Evolutionary conservation across 2,113 vertebrate genomes (phyloP).

Genomic region (Onychostoma macrolepis): DNA sequence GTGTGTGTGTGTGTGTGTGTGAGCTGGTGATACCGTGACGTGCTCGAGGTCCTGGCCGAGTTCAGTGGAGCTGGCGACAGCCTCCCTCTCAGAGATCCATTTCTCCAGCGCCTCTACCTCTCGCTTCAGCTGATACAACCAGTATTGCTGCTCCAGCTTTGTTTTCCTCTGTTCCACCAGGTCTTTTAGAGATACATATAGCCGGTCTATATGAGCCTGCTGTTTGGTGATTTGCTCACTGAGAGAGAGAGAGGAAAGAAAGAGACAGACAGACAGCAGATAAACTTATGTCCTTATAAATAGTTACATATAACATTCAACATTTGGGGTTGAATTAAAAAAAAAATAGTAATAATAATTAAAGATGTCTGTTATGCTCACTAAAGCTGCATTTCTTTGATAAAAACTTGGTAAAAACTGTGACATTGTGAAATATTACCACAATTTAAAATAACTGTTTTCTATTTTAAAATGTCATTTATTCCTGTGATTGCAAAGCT

Average conservation of each 20-base stretch:
- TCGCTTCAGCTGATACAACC: conserved; percentile 90
- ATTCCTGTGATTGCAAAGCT: background rate
- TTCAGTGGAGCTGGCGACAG: conserved; percentile 91
- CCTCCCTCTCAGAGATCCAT: conserved; percentile 91
- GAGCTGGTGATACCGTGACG: conserved; percentile 79
- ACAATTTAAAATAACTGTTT: background rate
- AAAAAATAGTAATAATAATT: too few relatives aligned
- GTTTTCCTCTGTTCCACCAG: conserved; percentile 88
- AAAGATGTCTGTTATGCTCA: background rate
- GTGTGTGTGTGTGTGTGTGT: background rate
- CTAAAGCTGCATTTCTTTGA: background rate
- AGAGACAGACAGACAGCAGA: background rate
- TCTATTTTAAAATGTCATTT: background rate
- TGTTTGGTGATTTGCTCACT: conserved; percentile 87
- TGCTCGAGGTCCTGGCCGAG: conserved; percentile 93
- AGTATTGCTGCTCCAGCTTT: conserved; percentile 88
- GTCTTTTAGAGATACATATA: conserved; percentile 89
- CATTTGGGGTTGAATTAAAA: too few relatives aligned
- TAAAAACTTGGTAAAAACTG: background rate
- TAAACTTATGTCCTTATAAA: background rate
- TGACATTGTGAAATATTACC: background rate
- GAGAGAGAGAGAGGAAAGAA: conserved; percentile 19
- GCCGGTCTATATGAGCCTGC: conserved; percentile 90
- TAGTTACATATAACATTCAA: background rate
- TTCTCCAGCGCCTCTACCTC: conserved; percentile 93